These are phyloP conservation scores for Hypolimnas misippus DNA, from an alignment of 2,888 invertebrate species.

Conservation along the genomic window DNA sequence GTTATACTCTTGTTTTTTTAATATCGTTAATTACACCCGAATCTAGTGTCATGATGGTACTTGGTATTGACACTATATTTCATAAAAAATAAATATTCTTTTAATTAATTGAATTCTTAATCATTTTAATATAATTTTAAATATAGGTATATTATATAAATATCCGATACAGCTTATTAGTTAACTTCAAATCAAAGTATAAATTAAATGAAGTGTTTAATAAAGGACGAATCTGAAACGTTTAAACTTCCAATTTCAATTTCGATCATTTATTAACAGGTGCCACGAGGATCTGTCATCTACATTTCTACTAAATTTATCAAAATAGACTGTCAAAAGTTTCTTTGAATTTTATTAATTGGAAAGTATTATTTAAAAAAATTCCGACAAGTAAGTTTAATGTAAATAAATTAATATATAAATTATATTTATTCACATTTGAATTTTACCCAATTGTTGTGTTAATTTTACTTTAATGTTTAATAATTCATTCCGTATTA, in stretches of 20 bases:
- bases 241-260: slow-evolving; percentile 1
- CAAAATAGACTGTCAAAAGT: slow-evolving; percentile 2
- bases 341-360: neutral
- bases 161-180: neutral
- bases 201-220: slow-evolving; percentile 4
- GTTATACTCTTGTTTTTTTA: slow-evolving; percentile 54
- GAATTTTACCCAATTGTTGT: too few species aligned
- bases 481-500: too few species aligned
- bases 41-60: too few species aligned
- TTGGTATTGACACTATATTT: slow-evolving; percentile 7
- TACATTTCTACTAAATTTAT: slow-evolving; percentile 10
- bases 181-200: neutral
- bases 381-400: neutral
- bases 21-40: slow-evolving; percentile 65
- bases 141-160: too few species aligned
- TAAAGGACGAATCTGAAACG: neutral
- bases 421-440: too few species aligned
- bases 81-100: neutral
- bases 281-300: slow-evolving; percentile 10
- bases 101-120: too few species aligned
- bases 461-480: too few species aligned
- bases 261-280: slow-evolving; percentile 15
- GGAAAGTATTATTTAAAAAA: neutral
- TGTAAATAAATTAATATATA: too few species aligned
- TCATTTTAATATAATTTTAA: too few species aligned